Conservation (phyloP, 2,888 invertebrate species). For the Thera obeliscata region DNA sequence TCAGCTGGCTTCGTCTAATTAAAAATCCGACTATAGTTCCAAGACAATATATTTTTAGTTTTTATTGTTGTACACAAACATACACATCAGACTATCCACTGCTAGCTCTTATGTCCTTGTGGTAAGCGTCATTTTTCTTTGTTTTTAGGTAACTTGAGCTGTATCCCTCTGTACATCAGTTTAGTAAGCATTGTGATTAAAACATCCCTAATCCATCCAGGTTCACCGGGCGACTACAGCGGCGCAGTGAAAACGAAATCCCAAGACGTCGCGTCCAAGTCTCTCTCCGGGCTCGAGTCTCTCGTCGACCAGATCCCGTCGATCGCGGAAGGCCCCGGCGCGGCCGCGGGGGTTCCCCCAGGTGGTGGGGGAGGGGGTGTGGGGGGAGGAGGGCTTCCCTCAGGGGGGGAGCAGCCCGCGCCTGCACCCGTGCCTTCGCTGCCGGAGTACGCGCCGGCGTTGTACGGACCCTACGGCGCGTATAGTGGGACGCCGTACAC, state of each 20-base stretch:
- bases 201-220: conserved; percentile 38
- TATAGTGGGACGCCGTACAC: conserved; percentile 66
- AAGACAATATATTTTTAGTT: too few relatives aligned
- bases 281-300: conserved; percentile 93
- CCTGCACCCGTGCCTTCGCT: conserved; percentile 55
- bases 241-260: conserved; percentile 74
- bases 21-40: too few relatives aligned
- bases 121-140: too few relatives aligned
- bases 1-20: too few relatives aligned
- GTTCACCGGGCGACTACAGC: conserved; percentile 72
- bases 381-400: conserved; percentile 23
- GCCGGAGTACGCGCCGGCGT: conserved; percentile 56
- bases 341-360: conserved; percentile 42
- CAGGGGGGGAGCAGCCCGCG: conserved; percentile 41
- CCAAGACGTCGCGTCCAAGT: conserved; percentile 93
- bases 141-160: too few relatives aligned
- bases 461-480: conserved; percentile 71
- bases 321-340: conserved; percentile 88
- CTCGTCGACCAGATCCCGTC: conserved; percentile 96
- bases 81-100: too few relatives aligned
- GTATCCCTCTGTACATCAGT: too few relatives aligned
- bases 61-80: too few relatives aligned
- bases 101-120: too few relatives aligned
- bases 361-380: conserved; percentile 75
- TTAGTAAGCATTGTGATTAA: neutral